Evolutionary conservation across 2,888 invertebrate genomes (phyloP).

Genomic region (Caenorhabditis plicata): DNA sequence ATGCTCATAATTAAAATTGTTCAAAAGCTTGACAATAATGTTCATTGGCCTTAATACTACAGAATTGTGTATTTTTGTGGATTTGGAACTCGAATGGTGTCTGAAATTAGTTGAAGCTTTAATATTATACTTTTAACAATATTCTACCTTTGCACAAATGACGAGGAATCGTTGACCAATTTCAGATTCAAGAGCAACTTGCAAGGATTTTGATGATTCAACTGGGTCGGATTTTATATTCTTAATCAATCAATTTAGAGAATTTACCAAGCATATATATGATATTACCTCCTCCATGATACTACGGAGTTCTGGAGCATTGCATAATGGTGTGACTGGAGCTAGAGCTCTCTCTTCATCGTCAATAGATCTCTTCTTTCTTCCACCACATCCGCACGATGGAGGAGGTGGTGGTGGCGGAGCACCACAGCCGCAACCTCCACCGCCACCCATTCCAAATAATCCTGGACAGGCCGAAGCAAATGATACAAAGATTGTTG

Average conservation of each 20-base stretch:
- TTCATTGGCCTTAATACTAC: no score
- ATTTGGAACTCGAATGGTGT: neutral
- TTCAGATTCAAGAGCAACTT: neutral
- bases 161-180: neutral
- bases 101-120: neutral
- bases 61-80: no score
- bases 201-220: neutral
- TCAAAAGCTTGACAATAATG: no score
- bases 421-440: constrained; percentile 27
- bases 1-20: no score
- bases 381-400: constrained; percentile 28
- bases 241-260: neutral
- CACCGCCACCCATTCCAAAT: constrained; percentile 10
- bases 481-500: neutral
- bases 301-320: neutral
- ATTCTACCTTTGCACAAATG: neutral
- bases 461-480: neutral
- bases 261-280: neutral
- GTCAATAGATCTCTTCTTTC: neutral
- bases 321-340: neutral
- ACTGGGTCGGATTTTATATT: neutral
- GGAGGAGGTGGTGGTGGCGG: constrained; percentile 31
- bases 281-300: neutral
- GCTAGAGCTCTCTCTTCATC: neutral
- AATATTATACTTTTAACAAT: neutral